Percentiles rank a stretch among this genome's conserved stretches.
Conservation (phyloP, 2,888 invertebrate genomes). For the Eristalis pertinax region DNA sequence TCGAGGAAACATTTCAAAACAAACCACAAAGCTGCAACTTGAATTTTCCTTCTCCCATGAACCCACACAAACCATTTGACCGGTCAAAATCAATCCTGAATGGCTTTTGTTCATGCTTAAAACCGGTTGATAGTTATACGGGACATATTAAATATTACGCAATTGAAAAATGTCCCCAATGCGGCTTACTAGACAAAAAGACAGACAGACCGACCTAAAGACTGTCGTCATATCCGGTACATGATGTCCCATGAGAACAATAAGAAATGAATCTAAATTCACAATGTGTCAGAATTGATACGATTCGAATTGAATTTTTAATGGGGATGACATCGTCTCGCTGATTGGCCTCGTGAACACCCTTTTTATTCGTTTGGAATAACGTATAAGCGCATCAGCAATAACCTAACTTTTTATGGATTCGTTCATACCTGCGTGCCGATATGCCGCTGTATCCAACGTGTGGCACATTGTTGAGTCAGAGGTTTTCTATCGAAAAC, state of each 20-base stretch:
- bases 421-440: neutral
- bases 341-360: slow-evolving; percentile 19
- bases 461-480: slow-evolving; percentile 30
- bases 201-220: neutral
- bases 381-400: neutral
- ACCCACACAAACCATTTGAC: neutral
- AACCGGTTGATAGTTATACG: neutral
- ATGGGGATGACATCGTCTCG: slow-evolving; percentile 11
- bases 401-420: neutral
- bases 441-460: slow-evolving; percentile 1
- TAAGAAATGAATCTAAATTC: slow-evolving; percentile 25
- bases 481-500: slow-evolving; percentile 21
- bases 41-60: neutral
- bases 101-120: neutral
- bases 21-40: too few relatives aligned
- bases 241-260: neutral
- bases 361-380: neutral
- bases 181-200: neutral
- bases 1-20: too few relatives aligned
- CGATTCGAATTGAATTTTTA: slow-evolving; percentile 47
- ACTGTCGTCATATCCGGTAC: neutral
- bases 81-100: neutral
- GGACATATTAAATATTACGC: neutral
- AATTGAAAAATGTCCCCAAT: neutral
- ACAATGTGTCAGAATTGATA: slow-evolving; percentile 16